Evolutionary conservation across 2,797 vertebrate species (phyloP).

Genomic region (Ctenopoma multispine): DNA sequence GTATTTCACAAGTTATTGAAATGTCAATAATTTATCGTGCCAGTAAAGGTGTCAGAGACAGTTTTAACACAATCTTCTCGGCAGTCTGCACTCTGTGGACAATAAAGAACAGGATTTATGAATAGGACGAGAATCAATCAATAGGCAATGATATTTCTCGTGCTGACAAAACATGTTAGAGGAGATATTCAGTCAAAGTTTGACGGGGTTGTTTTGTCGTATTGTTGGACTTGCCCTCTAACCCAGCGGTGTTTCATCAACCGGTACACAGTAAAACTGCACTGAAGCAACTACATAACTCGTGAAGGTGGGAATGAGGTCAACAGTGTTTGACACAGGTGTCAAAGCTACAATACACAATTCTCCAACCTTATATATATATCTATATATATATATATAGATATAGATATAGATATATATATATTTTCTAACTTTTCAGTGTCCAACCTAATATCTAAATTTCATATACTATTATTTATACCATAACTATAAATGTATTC

Average conservation of each 20-base stretch:
- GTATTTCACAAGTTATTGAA: constrained; percentile 76
- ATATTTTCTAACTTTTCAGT: constrained; percentile 22
- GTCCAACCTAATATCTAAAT: neutral
- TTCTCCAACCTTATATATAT: constrained; percentile 20
- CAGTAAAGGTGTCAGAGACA: constrained; percentile 65
- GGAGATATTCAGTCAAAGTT: constrained; percentile 70
- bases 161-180: constrained; percentile 62
- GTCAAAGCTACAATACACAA: constrained; percentile 52
- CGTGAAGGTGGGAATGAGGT: constrained; percentile 57
- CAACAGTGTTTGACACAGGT: constrained; percentile 45
- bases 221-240: constrained; percentile 68
- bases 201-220: constrained; percentile 64
- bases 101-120: constrained; percentile 73
- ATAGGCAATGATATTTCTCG: constrained; percentile 66
- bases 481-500: neutral
- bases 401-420: too few relatives aligned
- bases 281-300: constrained; percentile 51
- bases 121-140: constrained; percentile 65
- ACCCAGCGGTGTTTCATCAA: constrained; percentile 75
- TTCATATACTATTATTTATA: neutral
- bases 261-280: constrained; percentile 38
- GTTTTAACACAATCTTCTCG: constrained; percentile 59
- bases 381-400: constrained; percentile 22
- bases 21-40: constrained; percentile 76
- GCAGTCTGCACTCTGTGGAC: constrained; percentile 53